Percentiles rank a stretch among this genome's conserved stretches.
Conservation (phyloP, 2,888 invertebrate species). For the Cheiracanthium punctorium region DNA sequence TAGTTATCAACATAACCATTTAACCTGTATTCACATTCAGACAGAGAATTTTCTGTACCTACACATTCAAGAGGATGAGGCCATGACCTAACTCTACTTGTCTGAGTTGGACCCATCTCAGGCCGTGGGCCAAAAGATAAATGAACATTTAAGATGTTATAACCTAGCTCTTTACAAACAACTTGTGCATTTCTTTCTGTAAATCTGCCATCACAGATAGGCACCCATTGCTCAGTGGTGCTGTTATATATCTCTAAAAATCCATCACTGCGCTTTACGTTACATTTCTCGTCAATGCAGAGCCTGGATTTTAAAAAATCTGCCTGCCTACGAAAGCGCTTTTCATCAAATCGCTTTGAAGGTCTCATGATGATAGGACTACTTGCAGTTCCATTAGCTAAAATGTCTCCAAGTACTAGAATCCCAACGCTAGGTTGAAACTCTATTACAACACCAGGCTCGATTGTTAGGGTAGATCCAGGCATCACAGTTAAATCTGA, state of each 20-base stretch:
- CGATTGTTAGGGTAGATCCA: constrained; percentile 87
- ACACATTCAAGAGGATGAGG: constrained; percentile 89
- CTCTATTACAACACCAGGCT: constrained; percentile 92
- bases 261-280: constrained; percentile 81
- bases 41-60: constrained; percentile 77
- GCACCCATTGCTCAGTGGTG: constrained; percentile 97
- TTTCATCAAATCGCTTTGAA: constrained; percentile 43
- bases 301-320: constrained; percentile 62
- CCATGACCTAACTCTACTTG: constrained; percentile 94
- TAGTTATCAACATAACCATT: constrained; percentile 90
- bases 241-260: constrained; percentile 96
- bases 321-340: constrained; percentile 42
- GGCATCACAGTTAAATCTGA: constrained; percentile 99
- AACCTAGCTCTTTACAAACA: constrained; percentile 93
- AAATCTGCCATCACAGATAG: constrained; percentile 95
- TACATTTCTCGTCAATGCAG: constrained; percentile 71
- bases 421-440: constrained; percentile 97
- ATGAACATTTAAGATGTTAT: constrained; percentile 89
- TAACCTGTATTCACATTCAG: constrained; percentile 81
- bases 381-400: constrained; percentile 84
- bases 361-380: constrained; percentile 73
- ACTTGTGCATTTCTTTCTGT: constrained; percentile 98
- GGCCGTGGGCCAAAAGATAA: constrained; percentile 89
- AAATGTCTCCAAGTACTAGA: constrained; percentile 91
- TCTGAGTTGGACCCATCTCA: constrained; percentile 91